Conservation (phyloP, 1,140 invertebrate genomes). For the Akabosia matsudoensis region DNA sequence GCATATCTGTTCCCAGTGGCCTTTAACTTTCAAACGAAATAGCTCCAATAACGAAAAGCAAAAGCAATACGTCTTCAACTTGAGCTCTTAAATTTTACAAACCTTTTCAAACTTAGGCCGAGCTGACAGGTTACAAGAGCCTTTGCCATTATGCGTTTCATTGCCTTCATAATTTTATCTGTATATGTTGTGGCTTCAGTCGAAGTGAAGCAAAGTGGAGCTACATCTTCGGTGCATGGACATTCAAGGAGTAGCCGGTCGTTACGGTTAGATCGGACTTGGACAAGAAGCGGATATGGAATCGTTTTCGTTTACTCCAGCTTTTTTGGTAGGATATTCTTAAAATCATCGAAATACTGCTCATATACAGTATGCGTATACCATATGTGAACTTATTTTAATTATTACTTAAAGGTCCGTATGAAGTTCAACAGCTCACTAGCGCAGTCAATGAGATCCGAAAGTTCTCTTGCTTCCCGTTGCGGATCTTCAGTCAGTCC, state of each 20-base stretch:
- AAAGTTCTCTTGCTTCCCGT: conserved; percentile 4
- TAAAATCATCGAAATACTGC: neutral
- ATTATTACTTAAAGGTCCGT: neutral
- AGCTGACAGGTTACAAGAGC: too few species aligned
- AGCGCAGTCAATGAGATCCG: neutral
- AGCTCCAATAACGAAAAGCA: too few species aligned
- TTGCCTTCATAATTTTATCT: too few species aligned
- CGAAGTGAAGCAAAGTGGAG: neutral
- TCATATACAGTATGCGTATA: too few species aligned
- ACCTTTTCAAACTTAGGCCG: too few species aligned
- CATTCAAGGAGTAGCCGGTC: neutral
- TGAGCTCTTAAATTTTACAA: too few species aligned
- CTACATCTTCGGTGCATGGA: neutral
- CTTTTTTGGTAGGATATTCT: neutral
- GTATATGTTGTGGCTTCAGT: too few species aligned
- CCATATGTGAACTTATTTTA: too few species aligned
- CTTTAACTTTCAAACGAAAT: too few species aligned
- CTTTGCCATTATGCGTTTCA: too few species aligned
- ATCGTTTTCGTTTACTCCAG: conserved; percentile 13
- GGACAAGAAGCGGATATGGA: conserved; percentile 20
- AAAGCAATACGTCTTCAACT: too few species aligned
- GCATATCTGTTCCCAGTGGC: too few species aligned
- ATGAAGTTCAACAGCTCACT: neutral
- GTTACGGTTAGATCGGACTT: neutral
- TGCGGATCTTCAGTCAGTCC: neutral